Evolutionary conservation across 2,113 vertebrate species (phyloP), one percentile per base, ranked within the genome.

Genomic region (Phocoena sinus): DNA sequence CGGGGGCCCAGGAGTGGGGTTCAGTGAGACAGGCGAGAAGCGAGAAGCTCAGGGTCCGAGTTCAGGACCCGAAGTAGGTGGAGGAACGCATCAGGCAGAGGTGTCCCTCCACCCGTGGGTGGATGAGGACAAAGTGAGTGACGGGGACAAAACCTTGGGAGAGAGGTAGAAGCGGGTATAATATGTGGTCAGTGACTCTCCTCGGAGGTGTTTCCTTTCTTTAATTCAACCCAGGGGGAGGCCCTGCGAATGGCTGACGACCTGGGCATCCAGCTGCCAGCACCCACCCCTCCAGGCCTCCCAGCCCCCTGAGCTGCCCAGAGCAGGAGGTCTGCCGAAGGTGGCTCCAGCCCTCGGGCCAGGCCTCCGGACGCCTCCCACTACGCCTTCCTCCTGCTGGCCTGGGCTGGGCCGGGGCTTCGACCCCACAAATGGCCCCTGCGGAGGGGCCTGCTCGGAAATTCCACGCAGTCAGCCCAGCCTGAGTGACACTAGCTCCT

Each of bases 401-500:
- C 38, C 83, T 53, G n/a, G 63, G 17, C 47, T 58, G 53, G 62
- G 14, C 44, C 13, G 44, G 33, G 36, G 25, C 82, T 84, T 11
- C 10, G 2, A 79, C 77, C 77, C 89, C 81, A 70, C 92, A 26
- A 80, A 87, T 9, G 41, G 56, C 74, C 50, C 17, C 71, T 38
- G 44, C 33, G 25, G 44, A 44, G 56, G 33, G 85, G 71, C 92
- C 79, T 62, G 90, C 91, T 94, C 2, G 13, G 79, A 95, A 83
- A 95, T 93, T 95, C 79, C 82, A 87, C 82, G 73, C 77, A 77
- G 89, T 73, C 79, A 80, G 83, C 76, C 38, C 23, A 14, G 28
- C 85, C 56, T 89, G 47, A 80, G 71, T 44, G 82, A 56, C 70
- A 60, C 18, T 1, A 31, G 80, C 31, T 26, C 67, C 80, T 65